Evolutionary conservation across 2,797 vertebrate genomes (phyloP), one percentile per base, ranked within the genome.

Genomic region (Poecilia wingei): DNA sequence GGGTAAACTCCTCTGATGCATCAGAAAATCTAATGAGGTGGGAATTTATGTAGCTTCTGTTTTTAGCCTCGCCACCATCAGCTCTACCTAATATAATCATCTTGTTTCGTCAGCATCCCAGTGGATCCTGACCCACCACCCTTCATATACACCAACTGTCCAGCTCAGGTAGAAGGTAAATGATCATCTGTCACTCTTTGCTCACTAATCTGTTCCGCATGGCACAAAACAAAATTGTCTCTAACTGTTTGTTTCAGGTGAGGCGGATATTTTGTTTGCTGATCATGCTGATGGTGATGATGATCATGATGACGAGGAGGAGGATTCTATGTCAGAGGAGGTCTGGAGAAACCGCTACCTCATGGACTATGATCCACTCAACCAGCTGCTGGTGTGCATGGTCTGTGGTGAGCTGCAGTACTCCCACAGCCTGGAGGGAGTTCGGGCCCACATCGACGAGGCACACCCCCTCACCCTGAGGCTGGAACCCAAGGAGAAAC

Each of bases 331-430:
- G 39, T 91, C 94, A 0, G 94, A 89, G 45, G 72, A 49, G 0
- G 78, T 85, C 57, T 96, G 96, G 96, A 92, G 96, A 88, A 93
- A 75, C 79, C 86, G 92, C 88, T 98, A 97, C 94, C 96, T 98
- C 90, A 97, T 98, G 97, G 97, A 98, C 93, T 96, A 96, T 8
- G 97, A 98, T 85, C 96, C 96, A 0, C 94, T 96, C 86, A 97
- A 96, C 90, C 97, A 97, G 93, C 95, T 97, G 83, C 93, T 98
- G 92, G 97, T 97, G 93, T 98, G 97, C 91, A 97, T 97, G 96
- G 97, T 97, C 85, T 98, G 97, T 57, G 96, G 96, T 68, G 95
- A 95, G 74, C 95, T 96, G 84, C 94, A 97, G 91, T 97, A 97
- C 90, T 96, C 95, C 28, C 95, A 97, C 84, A 96, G 95, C 86